Evolutionary conservation across 2,113 vertebrate genomes (phyloP).

Genomic region (Phylloscopus whistleri): DNA sequence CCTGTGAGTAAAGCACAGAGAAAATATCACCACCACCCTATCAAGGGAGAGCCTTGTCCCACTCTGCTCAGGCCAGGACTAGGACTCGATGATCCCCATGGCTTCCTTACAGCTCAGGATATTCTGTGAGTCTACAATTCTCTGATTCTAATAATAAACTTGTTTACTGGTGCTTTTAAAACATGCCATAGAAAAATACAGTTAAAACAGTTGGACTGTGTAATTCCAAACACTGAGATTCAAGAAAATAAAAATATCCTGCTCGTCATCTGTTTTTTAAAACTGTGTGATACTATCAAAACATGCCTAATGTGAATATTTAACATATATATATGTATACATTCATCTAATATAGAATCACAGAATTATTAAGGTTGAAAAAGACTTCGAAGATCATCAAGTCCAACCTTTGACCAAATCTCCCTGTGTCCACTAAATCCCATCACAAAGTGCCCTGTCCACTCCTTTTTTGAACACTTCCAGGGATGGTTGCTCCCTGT

Average conservation of each 20-base stretch:
- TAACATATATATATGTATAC: not conserved
- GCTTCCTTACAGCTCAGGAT: not conserved
- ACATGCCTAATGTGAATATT: not conserved
- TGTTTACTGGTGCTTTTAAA: not conserved
- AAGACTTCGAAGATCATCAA: not conserved
- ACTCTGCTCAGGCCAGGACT: not conserved
- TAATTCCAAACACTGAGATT: not conserved
- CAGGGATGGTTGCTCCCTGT: not conserved
- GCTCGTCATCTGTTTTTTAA: not conserved
- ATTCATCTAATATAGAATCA: not conserved
- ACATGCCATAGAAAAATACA: not conserved
- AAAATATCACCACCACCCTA: not conserved
- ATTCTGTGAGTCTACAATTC: not conserved
- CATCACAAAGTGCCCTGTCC: not conserved
- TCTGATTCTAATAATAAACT: not conserved
- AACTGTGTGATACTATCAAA: not conserved
- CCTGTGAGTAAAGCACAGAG: not conserved
- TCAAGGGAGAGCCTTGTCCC: not conserved
- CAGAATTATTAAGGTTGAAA: not conserved
- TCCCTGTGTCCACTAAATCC: not conserved
- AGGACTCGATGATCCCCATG: rapidly evolving
- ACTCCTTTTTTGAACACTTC: not conserved
- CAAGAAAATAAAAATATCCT: not conserved
- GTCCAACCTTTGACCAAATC: not conserved
- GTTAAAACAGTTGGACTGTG: not conserved